phyloP scores from a whole-genome alignment of 2,888 invertebrate genomes.

The Drepanosiphum platanoidis region DNA sequence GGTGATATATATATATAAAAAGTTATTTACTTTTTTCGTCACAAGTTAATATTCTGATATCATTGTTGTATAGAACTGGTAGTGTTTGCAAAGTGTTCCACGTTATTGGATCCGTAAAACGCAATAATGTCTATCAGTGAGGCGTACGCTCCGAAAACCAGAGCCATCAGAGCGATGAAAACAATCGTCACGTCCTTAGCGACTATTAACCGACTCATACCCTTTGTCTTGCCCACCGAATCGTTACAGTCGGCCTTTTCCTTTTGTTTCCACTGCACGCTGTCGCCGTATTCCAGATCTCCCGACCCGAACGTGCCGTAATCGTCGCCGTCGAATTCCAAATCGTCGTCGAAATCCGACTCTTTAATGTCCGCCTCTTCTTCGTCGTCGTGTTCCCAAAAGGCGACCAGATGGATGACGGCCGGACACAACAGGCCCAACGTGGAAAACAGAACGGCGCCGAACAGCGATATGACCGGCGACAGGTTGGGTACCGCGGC shows the following conservation, averaged over 20 bases:
- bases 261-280: background rate
- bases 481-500: constrained; percentile 84
- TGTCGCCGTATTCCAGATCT: background rate
- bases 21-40: no score
- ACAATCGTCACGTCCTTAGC: background rate
- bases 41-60: no score
- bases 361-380: background rate
- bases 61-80: no score
- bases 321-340: background rate
- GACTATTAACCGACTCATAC: background rate
- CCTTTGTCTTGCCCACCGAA: background rate
- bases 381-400: constrained; percentile 64
- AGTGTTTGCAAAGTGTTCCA: background rate
- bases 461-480: constrained; percentile 88
- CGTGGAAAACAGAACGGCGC: constrained; percentile 77
- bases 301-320: background rate
- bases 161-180: background rate
- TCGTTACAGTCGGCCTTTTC: background rate
- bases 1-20: no score
- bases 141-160: background rate
- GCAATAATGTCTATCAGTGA: background rate
- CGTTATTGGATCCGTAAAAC: background rate
- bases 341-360: background rate
- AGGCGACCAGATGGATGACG: constrained; percentile 74
- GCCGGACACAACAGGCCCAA: constrained; percentile 81